These are phyloP conservation scores for Charaxes varanes DNA, from an alignment of 1,140 invertebrate genomes.

Conservation along the genomic window DNA sequence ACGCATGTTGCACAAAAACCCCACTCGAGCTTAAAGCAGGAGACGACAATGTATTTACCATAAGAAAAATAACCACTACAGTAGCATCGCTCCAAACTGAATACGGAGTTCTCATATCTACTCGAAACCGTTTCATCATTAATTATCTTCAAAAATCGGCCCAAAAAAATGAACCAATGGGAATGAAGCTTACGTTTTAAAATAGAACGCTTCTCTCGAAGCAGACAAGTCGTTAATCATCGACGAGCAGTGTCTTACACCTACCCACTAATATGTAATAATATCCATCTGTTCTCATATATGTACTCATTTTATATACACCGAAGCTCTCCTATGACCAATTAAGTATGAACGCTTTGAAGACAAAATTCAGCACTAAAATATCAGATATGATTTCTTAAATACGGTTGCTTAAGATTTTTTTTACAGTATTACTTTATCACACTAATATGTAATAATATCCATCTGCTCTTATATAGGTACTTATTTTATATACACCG, in stretches of 20 bases:
- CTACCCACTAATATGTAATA: conserved; percentile 34
- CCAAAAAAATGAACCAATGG: conserved; percentile 53
- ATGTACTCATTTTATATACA: conserved; percentile 11
- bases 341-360: conserved; percentile 12
- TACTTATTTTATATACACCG: conserved; percentile 8
- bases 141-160: conserved; percentile 60
- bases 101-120: conserved; percentile 39
- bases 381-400: no score
- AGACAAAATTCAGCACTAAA: conserved; percentile 1
- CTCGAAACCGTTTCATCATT: conserved; percentile 44
- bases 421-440: conserved; percentile 39
- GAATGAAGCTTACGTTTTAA: conserved; percentile 41
- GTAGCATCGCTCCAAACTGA: conserved; percentile 35
- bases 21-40: conserved; percentile 15
- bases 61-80: conserved; percentile 47
- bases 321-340: conserved; percentile 16
- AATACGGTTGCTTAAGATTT: no score
- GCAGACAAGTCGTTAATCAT: conserved; percentile 59
- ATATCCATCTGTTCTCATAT: conserved; percentile 14
- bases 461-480: conserved; percentile 13
- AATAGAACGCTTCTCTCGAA: conserved; percentile 47
- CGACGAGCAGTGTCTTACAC: conserved; percentile 29
- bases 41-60: conserved; percentile 46
- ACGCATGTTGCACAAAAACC: conserved; percentile 12
- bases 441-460: conserved; percentile 30